phyloP scores from a whole-genome alignment of 2,888 invertebrate species.

The Augiades crinisus region DNA sequence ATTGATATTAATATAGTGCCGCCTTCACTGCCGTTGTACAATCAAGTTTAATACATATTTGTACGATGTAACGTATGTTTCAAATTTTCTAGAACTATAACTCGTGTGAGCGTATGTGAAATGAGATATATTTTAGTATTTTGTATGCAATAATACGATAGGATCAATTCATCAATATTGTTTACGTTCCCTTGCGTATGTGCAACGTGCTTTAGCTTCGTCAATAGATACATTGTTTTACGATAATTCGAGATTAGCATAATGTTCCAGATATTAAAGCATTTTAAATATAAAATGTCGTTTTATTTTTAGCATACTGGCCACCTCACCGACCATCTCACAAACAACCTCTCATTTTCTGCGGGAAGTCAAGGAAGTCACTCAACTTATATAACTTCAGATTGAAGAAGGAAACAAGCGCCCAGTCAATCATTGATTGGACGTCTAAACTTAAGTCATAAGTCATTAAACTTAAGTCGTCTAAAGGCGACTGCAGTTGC shows the following conservation, averaged over 20 bases:
- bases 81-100: slow-evolving; percentile 28
- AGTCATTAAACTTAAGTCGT: too few species aligned
- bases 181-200: slow-evolving; percentile 34
- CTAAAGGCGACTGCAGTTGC: too few species aligned
- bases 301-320: too few species aligned
- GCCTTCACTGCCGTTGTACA: slow-evolving; percentile 35
- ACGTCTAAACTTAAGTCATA: too few species aligned
- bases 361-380: too few species aligned
- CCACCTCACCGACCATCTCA: too few species aligned
- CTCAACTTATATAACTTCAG: too few species aligned
- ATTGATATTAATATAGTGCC: slow-evolving; percentile 23
- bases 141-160: slow-evolving; percentile 39
- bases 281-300: slow-evolving; percentile 45
- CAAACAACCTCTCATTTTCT: too few species aligned
- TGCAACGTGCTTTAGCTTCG: slow-evolving; percentile 56
- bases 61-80: slow-evolving; percentile 9
- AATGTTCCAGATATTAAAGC: slow-evolving; percentile 61
- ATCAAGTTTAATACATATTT: slow-evolving; percentile 17
- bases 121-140: slow-evolving; percentile 38
- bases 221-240: slow-evolving; percentile 54
- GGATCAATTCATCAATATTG: slow-evolving; percentile 31
- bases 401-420: too few species aligned
- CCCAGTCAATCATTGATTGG: too few species aligned
- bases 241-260: slow-evolving; percentile 55
- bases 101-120: slow-evolving; percentile 23